Conservation (phyloP, 2,888 invertebrate species). For the Himalopsyche japonica region DNA sequence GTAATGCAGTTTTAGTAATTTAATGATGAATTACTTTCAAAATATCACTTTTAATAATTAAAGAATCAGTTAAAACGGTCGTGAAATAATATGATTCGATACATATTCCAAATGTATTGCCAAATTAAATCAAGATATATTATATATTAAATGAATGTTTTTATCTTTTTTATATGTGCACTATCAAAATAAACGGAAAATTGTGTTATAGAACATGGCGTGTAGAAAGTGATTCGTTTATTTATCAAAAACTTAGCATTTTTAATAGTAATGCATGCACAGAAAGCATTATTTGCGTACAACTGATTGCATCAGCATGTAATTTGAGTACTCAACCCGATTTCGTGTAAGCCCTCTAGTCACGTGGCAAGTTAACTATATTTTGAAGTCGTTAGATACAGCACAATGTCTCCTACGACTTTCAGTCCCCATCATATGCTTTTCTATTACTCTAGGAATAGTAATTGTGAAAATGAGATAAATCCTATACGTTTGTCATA, state of each 20-base stretch:
- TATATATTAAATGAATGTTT: too few relatives aligned
- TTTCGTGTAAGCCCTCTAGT: slow-evolving; percentile 7
- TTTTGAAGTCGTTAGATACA: slow-evolving; percentile 22
- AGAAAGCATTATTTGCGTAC: background rate
- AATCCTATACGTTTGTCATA: background rate
- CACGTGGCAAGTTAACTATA: slow-evolving; percentile 31
- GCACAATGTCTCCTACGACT: slow-evolving; percentile 22
- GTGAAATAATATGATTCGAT: too few relatives aligned
- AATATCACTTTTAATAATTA: too few relatives aligned
- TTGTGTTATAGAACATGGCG: background rate
- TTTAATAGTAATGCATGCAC: background rate
- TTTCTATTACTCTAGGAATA: slow-evolving; percentile 13
- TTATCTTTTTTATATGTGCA: background rate
- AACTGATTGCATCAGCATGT: slow-evolving; percentile 7
- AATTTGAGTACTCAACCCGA: slow-evolving; percentile 2
- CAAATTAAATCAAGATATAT: too few relatives aligned
- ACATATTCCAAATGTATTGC: too few relatives aligned
- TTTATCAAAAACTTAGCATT: background rate
- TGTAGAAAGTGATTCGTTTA: background rate
- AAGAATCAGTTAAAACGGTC: too few relatives aligned
- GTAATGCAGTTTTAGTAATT: too few relatives aligned
- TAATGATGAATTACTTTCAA: too few relatives aligned
- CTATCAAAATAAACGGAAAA: background rate
- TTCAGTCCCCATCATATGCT: slow-evolving; percentile 17
- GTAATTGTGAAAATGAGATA: background rate